Evolutionary conservation across 2,888 invertebrate genomes (phyloP).

Genomic region (Parochlus steinenii): DNA sequence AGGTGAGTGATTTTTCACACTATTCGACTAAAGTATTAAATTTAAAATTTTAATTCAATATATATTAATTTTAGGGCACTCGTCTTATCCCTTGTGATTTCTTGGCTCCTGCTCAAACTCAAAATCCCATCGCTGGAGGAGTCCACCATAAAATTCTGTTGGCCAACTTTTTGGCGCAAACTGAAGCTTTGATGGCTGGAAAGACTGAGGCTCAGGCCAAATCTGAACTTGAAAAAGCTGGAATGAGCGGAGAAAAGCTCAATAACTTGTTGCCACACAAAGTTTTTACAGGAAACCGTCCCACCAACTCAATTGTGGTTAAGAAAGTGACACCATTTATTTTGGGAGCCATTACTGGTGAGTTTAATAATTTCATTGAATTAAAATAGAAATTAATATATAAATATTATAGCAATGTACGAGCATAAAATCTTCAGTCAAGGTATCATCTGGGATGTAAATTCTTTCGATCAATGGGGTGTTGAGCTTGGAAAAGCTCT

Average conservation of each 20-base stretch:
- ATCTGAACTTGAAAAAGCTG: constrained; percentile 63
- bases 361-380: constrained; percentile 18
- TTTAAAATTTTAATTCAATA: neutral
- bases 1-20: constrained; percentile 34
- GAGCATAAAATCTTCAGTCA: constrained; percentile 99
- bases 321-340: constrained; percentile 84
- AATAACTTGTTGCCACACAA: constrained; percentile 83
- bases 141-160: constrained; percentile 87
- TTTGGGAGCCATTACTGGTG: constrained; percentile 84
- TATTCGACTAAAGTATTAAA: neutral
- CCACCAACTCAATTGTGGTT: constrained; percentile 91
- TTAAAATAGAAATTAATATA: constrained; percentile 3
- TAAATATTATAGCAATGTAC: constrained; percentile 60
- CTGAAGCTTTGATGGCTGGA: constrained; percentile 89
- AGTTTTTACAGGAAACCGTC: constrained; percentile 90
- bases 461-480: constrained; percentile 99
- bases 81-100: constrained; percentile 92
- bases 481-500: constrained; percentile 97
- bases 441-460: constrained; percentile 98
- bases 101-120: constrained; percentile 80
- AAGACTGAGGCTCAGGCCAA: constrained; percentile 43
- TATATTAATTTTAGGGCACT: constrained; percentile 19
- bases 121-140: constrained; percentile 68
- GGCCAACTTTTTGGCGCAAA: constrained; percentile 96
- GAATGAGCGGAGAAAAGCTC: constrained; percentile 54